A percentile compares a stretch with the other conserved stretches of the same genome.
Evolutionary conservation across 2,113 vertebrate species (phyloP).

Genomic region (Parus major): DNA sequence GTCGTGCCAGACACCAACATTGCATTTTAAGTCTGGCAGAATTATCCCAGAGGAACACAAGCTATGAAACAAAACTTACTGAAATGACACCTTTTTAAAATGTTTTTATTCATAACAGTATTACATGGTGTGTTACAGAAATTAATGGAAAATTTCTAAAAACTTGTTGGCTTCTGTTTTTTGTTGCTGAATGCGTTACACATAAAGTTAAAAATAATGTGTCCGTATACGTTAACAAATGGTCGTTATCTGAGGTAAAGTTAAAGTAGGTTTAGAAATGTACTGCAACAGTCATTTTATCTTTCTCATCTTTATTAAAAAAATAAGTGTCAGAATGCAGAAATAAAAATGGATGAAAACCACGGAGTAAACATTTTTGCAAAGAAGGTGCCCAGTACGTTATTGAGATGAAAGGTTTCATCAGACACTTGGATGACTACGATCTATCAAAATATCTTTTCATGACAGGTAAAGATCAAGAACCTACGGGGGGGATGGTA

Average conservation of each 20-base stretch:
- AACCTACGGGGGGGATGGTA: conserved; percentile 45
- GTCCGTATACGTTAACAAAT: conserved; percentile 91
- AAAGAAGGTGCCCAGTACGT: conserved; percentile 80
- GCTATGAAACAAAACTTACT: conserved; percentile 11
- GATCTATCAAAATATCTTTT: conserved; percentile 74
- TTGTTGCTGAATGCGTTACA: conserved; percentile 84
- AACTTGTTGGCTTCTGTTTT: conserved; percentile 75
- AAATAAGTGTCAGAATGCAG: conserved; percentile 81
- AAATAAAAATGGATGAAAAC: conserved; percentile 78
- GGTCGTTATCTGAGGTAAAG: conserved; percentile 96
- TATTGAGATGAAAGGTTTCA: conserved; percentile 68
- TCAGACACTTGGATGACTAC: conserved; percentile 73
- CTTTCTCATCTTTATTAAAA: conserved; percentile 86
- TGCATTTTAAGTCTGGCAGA: background rate
- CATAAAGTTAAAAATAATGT: conserved; percentile 97
- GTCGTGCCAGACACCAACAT: background rate
- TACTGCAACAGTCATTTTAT: conserved; percentile 88
- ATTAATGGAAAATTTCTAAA: conserved; percentile 92
- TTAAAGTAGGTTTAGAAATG: conserved; percentile 96
- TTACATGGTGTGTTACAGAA: conserved; percentile 96
- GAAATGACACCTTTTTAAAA: conserved; percentile 67
- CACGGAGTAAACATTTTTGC: conserved; percentile 79
- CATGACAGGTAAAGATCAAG: conserved; percentile 61
- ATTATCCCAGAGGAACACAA: background rate
- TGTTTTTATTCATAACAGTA: conserved; percentile 98